Evolutionary conservation across 2,113 vertebrate species (phyloP).

Genomic region (Malaclemys terrapin): DNA sequence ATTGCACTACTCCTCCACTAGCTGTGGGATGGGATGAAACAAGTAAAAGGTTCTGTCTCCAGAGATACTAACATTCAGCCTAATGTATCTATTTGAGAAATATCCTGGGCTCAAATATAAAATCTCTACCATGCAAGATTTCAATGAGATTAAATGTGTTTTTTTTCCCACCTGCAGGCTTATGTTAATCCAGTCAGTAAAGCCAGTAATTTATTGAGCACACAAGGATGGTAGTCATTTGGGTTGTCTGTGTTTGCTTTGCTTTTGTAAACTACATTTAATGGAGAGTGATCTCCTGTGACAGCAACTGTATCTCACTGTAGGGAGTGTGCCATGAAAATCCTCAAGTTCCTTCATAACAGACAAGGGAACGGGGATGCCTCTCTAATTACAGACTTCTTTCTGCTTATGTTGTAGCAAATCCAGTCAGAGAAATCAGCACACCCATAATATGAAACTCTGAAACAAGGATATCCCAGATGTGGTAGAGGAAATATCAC

Average conservation of each 20-base stretch:
- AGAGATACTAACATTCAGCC: not conserved
- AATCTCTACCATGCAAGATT: not conserved
- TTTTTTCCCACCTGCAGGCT: not conserved
- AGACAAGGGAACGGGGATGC: conserved; percentile 41
- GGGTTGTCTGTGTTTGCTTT: conserved; percentile 45
- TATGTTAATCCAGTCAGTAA: conserved; percentile 56
- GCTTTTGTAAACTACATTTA: conserved; percentile 77
- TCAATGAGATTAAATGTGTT: conserved; percentile 29
- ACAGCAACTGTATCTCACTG: conserved; percentile 70
- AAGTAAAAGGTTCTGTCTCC: not conserved
- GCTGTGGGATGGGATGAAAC: not conserved
- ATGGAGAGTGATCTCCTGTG: conserved; percentile 65
- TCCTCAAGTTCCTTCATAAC: conserved; percentile 24
- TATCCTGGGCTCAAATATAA: not conserved
- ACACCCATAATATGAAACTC: not conserved
- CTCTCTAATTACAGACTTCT: conserved; percentile 72
- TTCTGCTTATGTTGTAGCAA: not conserved
- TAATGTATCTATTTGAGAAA: not conserved
- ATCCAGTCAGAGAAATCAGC: not conserved
- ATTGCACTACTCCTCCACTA: not conserved
- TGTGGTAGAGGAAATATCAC: not conserved
- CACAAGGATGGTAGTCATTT: conserved; percentile 36
- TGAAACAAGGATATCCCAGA: not conserved
- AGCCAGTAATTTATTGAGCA: conserved; percentile 51
- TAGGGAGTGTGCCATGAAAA: conserved; percentile 43